Evolutionary conservation across 2,888 invertebrate genomes (phyloP).

Genomic region (Eupeodes latifasciatus): DNA sequence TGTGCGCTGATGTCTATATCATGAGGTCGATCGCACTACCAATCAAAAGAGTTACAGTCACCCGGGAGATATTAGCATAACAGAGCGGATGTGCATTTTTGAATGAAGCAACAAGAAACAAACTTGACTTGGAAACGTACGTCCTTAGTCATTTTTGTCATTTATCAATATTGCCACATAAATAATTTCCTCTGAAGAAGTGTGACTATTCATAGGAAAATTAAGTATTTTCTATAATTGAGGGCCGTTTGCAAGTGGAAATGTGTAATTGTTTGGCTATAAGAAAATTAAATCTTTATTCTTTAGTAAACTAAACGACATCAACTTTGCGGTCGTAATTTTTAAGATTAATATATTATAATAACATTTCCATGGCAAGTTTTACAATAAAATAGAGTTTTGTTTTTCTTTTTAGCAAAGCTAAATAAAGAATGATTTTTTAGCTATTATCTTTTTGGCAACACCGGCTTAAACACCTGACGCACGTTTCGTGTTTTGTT

Average conservation of each 20-base stretch:
- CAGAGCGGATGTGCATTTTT: conserved; percentile 74
- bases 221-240: neutral
- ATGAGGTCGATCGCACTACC: conserved; percentile 62
- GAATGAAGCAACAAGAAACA: conserved; percentile 21
- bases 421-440: no score
- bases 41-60: conserved; percentile 16
- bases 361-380: no score
- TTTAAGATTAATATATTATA: no score
- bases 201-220: conserved; percentile 10
- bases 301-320: no score
- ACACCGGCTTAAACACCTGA: no score
- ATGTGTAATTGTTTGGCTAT: no score
- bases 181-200: conserved; percentile 13
- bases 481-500: no score
- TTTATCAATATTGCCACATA: neutral
- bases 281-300: no score
- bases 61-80: conserved; percentile 64
- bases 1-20: conserved; percentile 68
- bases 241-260: neutral
- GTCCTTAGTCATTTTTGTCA: conserved; percentile 10
- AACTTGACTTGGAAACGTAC: neutral
- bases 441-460: no score
- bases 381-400: no score
- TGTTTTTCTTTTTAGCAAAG: no score
- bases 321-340: no score